Conservation (phyloP, 1,140 invertebrate species). For the Ylistrum balloti region DNA sequence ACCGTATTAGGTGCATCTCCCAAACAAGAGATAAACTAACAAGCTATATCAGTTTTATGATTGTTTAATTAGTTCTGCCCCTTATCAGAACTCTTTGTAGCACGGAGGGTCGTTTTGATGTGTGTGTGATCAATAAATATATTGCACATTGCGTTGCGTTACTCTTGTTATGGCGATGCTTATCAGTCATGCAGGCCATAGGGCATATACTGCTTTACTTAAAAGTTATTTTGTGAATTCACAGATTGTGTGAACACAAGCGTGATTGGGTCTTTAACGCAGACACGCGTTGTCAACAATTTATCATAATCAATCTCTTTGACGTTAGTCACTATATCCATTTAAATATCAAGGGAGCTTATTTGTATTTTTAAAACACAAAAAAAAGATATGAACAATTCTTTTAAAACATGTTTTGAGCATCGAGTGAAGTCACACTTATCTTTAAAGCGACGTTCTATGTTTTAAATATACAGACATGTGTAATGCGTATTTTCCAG, state of each 20-base stretch:
- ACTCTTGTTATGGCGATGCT: neutral
- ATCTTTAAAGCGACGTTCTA: no score
- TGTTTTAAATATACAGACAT: no score
- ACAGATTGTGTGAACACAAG: neutral
- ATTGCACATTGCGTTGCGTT: conserved; percentile 32
- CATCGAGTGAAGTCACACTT: no score
- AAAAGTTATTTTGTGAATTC: conserved; percentile 23
- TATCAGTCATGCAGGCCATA: neutral
- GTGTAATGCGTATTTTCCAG: no score
- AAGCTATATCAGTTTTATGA: conserved; percentile 26
- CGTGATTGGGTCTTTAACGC: neutral
- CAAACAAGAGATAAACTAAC: conserved; percentile 27
- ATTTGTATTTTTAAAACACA: neutral
- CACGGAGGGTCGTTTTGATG: conserved; percentile 29
- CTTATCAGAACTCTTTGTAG: conserved; percentile 30
- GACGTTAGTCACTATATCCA: neutral
- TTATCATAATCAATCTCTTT: neutral
- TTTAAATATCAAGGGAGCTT: neutral
- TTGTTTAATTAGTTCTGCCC: conserved; percentile 11
- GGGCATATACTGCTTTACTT: neutral
- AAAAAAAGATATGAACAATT: no score
- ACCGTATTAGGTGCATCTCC: neutral
- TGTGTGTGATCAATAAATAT: neutral
- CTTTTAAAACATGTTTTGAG: no score
- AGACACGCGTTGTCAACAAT: neutral